phyloP scores from a whole-genome alignment of 2,113 vertebrate genomes.

The Halcyon senegalensis region DNA sequence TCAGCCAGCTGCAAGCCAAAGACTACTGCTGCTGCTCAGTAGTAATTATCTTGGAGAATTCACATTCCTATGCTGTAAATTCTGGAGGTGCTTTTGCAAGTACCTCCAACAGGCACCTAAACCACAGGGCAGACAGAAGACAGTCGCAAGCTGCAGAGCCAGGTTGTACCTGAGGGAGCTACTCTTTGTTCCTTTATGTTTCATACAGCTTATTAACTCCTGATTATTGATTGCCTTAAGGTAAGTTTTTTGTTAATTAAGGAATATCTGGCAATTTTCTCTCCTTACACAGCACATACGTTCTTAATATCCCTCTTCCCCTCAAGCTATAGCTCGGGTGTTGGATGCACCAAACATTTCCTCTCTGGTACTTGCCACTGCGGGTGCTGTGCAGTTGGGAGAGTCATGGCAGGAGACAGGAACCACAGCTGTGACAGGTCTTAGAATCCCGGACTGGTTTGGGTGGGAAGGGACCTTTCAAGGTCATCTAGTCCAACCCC shows the following conservation, averaged over 20 bases:
- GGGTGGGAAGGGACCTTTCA: background rate
- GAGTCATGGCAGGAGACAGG: background rate
- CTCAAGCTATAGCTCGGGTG: background rate
- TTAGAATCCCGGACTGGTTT: background rate
- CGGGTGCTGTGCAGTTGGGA: background rate
- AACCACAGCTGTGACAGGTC: fast-evolving
- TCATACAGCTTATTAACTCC: background rate
- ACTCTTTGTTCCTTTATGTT: background rate
- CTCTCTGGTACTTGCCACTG: fast-evolving
- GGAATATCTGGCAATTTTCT: background rate
- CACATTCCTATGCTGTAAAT: background rate
- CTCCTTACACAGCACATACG: background rate
- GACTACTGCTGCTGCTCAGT: background rate
- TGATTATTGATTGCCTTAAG: background rate
- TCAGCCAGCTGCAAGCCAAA: background rate
- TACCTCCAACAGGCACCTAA: background rate
- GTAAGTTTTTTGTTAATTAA: background rate
- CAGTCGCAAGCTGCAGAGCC: background rate
- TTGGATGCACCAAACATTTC: background rate
- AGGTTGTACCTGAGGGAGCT: background rate
- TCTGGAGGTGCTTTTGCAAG: background rate
- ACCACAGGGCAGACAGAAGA: background rate
- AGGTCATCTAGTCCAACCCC: background rate
- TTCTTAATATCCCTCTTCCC: background rate
- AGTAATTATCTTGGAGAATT: background rate